phyloP scores from a whole-genome alignment of 2,113 vertebrate species.

The Phyllopteryx taeniolatus region DNA sequence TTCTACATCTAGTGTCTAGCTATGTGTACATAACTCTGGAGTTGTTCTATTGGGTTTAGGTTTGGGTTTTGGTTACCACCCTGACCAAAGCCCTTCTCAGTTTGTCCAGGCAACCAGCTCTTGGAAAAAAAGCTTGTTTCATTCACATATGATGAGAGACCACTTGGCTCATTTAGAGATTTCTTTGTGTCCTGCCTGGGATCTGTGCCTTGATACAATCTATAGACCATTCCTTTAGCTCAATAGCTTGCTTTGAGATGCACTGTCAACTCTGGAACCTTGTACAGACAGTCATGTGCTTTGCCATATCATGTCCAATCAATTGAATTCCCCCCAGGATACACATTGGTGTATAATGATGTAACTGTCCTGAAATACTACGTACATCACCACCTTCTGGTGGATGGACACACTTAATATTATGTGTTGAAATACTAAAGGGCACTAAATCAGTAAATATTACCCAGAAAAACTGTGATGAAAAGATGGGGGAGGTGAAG shows the following conservation, averaged over 20 bases:
- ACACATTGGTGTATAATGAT: neutral
- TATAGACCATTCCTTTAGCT: neutral
- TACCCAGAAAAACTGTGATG: conserved; percentile 20
- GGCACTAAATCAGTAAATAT: conserved; percentile 45
- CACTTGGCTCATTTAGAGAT: neutral
- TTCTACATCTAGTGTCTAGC: too few relatives aligned
- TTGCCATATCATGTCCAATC: neutral
- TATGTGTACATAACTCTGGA: neutral
- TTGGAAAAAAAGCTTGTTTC: neutral
- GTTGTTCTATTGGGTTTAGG: neutral
- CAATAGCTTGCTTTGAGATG: neutral
- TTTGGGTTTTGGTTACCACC: neutral
- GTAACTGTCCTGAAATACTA: neutral
- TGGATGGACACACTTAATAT: neutral
- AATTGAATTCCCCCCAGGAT: neutral
- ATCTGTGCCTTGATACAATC: neutral
- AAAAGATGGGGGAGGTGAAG: conserved; percentile 29
- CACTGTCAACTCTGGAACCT: neutral
- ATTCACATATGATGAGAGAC: neutral
- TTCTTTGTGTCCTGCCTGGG: too few relatives aligned
- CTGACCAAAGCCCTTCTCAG: neutral
- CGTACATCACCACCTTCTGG: neutral
- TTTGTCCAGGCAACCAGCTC: neutral
- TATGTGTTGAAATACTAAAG: conserved; percentile 17
- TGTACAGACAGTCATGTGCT: neutral